Evolutionary conservation across 1,140 invertebrate species (phyloP).

Genomic region (Heliconius melpomene): DNA sequence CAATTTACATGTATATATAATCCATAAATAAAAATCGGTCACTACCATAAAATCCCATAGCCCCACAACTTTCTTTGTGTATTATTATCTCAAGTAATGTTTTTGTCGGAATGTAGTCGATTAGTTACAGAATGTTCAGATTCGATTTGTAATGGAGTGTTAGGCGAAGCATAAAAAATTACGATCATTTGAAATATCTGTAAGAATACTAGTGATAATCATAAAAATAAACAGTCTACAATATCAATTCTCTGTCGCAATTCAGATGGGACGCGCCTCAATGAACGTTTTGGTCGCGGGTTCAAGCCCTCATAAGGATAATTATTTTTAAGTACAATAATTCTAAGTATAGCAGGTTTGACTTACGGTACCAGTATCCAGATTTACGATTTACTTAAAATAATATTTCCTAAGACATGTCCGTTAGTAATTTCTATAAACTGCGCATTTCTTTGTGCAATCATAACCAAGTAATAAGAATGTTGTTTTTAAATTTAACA

Average conservation of each 20-base stretch:
- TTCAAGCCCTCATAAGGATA: neutral
- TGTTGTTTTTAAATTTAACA: conserved; percentile 3
- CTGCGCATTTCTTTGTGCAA: too few relatives aligned
- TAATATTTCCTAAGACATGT: too few relatives aligned
- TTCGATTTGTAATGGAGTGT: conserved; percentile 7
- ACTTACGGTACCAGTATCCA: neutral
- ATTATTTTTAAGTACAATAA: neutral
- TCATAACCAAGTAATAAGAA: too few relatives aligned
- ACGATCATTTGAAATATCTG: neutral
- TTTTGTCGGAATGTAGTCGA: conserved; percentile 4
- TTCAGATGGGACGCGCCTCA: neutral
- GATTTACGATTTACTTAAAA: too few relatives aligned
- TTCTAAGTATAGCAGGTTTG: too few relatives aligned
- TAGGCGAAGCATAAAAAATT: neutral
- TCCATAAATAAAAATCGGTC: neutral
- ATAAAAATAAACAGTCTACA: neutral
- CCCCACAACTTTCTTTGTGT: neutral
- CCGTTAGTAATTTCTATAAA: too few relatives aligned
- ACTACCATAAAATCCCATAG: neutral
- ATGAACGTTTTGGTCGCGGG: neutral
- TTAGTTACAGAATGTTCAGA: conserved; percentile 9
- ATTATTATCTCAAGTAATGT: conserved; percentile 1
- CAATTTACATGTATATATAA: too few relatives aligned
- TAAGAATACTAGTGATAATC: neutral
- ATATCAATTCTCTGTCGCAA: neutral